Conservation (phyloP, 2,888 invertebrate species). For the Archips crataeganus region DNA sequence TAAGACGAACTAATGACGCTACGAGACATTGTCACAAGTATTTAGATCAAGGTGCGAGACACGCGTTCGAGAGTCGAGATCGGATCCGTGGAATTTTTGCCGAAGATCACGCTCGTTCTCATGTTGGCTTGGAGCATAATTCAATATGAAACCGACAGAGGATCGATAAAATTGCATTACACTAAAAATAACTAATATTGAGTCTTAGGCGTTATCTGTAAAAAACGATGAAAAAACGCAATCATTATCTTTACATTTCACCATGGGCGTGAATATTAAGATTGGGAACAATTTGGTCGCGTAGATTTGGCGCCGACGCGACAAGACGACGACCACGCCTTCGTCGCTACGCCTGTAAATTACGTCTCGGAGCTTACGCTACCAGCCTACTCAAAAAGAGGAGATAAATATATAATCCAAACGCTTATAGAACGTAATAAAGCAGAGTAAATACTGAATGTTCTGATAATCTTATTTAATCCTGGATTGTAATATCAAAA, state of each 20-base stretch:
- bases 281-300: constrained; percentile 68
- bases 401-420: constrained; percentile 12
- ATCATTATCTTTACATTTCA: constrained; percentile 44
- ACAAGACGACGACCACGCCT: constrained; percentile 80
- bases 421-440: background rate
- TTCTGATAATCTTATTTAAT: background rate
- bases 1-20: constrained; percentile 68
- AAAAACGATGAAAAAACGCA: background rate
- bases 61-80: constrained; percentile 81
- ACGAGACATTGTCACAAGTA: constrained; percentile 83
- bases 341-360: constrained; percentile 65
- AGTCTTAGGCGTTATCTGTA: background rate
- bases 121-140: constrained; percentile 67
- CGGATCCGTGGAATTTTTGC: constrained; percentile 79
- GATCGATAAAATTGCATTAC: constrained; percentile 48
- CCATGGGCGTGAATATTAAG: constrained; percentile 53
- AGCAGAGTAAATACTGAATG: background rate
- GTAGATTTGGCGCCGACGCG: constrained; percentile 75
- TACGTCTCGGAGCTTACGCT: constrained; percentile 59
- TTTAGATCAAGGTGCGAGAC: constrained; percentile 86
- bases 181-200: background rate
- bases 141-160: constrained; percentile 66
- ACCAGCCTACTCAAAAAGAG: constrained; percentile 46
- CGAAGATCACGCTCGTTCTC: constrained; percentile 74
- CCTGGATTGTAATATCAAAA: background rate